Evolutionary conservation across 2,113 vertebrate species (phyloP).

Genomic region (Dipodomys spectabilis): DNA sequence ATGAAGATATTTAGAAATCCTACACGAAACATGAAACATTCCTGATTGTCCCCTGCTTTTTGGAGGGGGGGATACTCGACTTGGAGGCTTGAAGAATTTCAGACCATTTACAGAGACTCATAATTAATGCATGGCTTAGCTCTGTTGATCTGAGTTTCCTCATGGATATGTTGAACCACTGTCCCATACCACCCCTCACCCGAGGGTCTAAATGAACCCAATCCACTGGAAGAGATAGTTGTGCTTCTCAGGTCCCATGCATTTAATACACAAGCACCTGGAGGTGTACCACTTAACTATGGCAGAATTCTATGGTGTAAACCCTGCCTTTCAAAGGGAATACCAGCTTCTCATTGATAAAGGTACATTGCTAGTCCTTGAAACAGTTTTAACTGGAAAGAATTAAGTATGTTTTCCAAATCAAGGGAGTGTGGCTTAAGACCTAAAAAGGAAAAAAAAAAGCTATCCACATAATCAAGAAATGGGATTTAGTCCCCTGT

Average conservation of each 20-base stretch:
- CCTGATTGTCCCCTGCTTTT: neutral
- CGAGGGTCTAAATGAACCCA: neutral
- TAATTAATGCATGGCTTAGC: neutral
- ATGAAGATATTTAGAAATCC: neutral
- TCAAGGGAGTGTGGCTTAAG: neutral
- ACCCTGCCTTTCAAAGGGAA: neutral
- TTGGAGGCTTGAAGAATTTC: neutral
- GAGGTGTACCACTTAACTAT: neutral
- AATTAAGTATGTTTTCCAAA: constrained; percentile 29
- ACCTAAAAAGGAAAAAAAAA: neutral
- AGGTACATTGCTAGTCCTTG: neutral
- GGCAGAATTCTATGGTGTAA: neutral
- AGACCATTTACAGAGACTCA: neutral
- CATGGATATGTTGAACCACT: neutral
- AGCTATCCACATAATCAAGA: neutral
- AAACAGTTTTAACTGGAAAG: neutral
- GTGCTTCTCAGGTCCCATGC: neutral
- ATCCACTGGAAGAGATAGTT: neutral
- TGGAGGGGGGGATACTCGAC: neutral
- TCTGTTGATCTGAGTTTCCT: neutral
- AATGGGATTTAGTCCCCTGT: neutral
- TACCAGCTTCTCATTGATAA: neutral
- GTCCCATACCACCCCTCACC: too few relatives aligned
- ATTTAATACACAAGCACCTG: neutral
- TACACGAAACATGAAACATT: neutral